Conservation (phyloP, 2,797 vertebrate genomes). For the Manis pentadactyla region DNA sequence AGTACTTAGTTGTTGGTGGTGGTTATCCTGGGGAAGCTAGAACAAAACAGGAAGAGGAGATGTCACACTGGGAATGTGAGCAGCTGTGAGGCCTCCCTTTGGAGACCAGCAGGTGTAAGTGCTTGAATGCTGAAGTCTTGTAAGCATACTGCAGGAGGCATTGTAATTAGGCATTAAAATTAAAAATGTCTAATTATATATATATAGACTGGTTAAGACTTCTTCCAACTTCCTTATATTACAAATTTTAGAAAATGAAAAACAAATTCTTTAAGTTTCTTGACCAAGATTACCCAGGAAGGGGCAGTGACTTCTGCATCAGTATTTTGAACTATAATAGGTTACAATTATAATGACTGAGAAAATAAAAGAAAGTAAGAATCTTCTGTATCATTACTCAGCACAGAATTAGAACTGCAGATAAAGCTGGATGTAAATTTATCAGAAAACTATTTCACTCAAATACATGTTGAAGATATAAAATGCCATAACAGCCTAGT, state of each 20-base stretch:
- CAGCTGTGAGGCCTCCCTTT: neutral
- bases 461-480: neutral
- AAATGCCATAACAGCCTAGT: neutral
- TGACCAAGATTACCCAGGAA: neutral
- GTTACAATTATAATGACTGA: neutral
- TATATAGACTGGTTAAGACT: neutral
- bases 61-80: neutral
- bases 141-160: neutral
- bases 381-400: neutral
- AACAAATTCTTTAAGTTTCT: neutral
- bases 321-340: neutral
- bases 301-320: neutral
- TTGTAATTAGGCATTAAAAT: neutral
- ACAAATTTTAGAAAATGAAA: neutral
- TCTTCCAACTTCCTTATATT: neutral
- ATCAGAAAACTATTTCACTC: neutral
- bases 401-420: neutral
- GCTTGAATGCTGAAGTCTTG: neutral
- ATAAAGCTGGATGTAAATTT: neutral
- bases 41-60: neutral
- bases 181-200: neutral
- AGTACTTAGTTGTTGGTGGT: neutral
- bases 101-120: neutral
- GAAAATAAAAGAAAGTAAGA: neutral
- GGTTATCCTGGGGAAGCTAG: neutral